Evolutionary conservation across 2,113 vertebrate species (phyloP).

Genomic region (Micronisus gabar): DNA sequence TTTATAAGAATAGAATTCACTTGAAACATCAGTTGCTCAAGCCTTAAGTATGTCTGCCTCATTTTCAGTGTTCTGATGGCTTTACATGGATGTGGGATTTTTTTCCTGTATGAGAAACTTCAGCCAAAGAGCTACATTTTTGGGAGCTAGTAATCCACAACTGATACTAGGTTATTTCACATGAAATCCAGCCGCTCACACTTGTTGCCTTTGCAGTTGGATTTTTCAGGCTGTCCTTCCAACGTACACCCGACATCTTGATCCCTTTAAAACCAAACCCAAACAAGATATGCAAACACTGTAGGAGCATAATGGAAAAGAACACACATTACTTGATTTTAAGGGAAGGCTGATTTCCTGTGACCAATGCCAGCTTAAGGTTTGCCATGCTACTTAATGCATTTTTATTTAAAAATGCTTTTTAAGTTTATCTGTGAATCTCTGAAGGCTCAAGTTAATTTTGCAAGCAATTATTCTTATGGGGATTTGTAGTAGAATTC

Average conservation of each 20-base stretch:
- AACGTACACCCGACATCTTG: neutral
- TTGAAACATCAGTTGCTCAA: rapidly evolving
- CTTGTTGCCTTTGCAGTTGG: neutral
- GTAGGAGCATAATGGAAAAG: neutral
- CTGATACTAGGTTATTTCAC: neutral
- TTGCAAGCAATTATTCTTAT: neutral
- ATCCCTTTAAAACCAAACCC: neutral
- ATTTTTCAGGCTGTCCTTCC: neutral
- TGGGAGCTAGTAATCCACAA: neutral
- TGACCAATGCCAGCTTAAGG: neutral
- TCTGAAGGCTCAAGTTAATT: neutral
- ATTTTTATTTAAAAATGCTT: neutral
- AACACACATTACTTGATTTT: neutral
- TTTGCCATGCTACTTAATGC: neutral
- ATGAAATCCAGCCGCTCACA: neutral
- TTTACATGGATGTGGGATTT: neutral
- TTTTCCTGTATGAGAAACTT: neutral
- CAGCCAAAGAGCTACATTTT: neutral
- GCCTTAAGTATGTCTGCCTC: neutral
- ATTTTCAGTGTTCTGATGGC: neutral
- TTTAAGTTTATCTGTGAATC: neutral
- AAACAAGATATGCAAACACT: neutral
- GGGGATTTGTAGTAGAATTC: neutral
- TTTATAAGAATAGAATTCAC: neutral
- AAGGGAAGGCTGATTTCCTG: neutral